Percentiles rank a stretch among this genome's conserved stretches.
phyloP scores from a whole-genome alignment of 2,113 vertebrate genomes.

The Neomonachus schauinslandi region DNA sequence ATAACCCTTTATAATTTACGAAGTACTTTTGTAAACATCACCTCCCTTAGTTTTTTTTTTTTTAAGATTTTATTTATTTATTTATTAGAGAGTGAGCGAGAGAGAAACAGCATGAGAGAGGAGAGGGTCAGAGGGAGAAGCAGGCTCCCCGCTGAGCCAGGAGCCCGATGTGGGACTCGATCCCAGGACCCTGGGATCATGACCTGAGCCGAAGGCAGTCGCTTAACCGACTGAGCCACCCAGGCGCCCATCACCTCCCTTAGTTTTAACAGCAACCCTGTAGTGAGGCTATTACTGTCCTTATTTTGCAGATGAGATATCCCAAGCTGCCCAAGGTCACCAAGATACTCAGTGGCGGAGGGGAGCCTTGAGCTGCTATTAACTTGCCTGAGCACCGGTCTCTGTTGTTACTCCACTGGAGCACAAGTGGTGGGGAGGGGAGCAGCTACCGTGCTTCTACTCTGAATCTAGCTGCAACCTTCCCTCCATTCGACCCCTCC shows the following conservation, averaged over 20 bases:
- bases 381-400: background rate
- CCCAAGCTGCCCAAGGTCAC: background rate
- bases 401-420: background rate
- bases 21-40: background rate
- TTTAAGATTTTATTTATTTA: no score
- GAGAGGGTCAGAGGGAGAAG: no score
- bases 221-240: no score
- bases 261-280: background rate
- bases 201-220: no score
- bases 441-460: background rate
- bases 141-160: no score
- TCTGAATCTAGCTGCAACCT: background rate
- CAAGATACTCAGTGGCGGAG: background rate
- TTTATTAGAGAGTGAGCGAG: no score
- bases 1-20: background rate
- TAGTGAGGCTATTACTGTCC: background rate
- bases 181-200: no score
- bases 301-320: background rate
- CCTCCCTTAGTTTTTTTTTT: background rate
- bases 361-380: background rate
- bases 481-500: background rate
- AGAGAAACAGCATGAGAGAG: no score
- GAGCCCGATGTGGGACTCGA: no score
- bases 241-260: background rate
- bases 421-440: no score